These are phyloP conservation scores for Cancer borealis DNA, from an alignment of 2,888 invertebrate genomes.

Conservation along the genomic window DNA sequence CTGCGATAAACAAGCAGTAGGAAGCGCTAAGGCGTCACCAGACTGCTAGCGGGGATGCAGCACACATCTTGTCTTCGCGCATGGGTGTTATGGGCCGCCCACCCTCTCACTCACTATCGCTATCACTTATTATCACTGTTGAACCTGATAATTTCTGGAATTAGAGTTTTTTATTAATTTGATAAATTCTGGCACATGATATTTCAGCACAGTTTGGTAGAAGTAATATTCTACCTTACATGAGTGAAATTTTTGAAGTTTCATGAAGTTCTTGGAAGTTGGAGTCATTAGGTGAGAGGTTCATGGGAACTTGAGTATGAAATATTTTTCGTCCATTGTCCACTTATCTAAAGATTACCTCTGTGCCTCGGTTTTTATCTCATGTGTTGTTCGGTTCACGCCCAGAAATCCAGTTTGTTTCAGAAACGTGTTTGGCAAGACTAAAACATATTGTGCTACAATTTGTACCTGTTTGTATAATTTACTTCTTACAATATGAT, in stretches of 20 bases:
- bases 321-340: background rate
- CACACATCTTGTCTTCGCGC: background rate
- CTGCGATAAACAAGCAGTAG: background rate
- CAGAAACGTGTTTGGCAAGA: conserved; percentile 43
- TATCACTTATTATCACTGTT: background rate
- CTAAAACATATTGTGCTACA: conserved; percentile 65
- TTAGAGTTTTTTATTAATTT: background rate
- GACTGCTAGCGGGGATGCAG: background rate
- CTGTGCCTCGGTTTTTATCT: background rate
- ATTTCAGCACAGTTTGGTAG: background rate
- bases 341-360: background rate
- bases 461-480: conserved; percentile 72
- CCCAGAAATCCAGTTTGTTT: background rate
- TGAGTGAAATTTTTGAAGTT: background rate
- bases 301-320: background rate
- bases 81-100: background rate
- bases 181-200: background rate
- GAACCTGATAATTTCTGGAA: background rate
- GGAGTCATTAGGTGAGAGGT: background rate
- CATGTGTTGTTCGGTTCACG: background rate
- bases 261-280: background rate
- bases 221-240: background rate
- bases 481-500: conserved; percentile 51
- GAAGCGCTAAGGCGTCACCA: background rate
- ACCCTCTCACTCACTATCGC: background rate